phyloP scores from a whole-genome alignment of 2,113 vertebrate species.

The Percina caprodes region DNA sequence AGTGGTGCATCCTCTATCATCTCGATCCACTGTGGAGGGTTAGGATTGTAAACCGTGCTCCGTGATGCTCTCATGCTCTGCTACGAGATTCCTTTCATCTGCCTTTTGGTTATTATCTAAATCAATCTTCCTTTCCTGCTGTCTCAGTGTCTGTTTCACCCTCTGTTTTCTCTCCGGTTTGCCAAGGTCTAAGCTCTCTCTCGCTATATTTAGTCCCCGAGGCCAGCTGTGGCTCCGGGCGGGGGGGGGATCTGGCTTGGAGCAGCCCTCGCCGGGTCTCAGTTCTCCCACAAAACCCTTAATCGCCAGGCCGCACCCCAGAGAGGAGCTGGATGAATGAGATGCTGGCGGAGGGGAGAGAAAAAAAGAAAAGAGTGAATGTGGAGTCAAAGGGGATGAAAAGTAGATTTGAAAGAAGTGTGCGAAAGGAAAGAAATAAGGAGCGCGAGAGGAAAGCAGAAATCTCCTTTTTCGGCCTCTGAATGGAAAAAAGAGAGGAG shows the following conservation, averaged over 20 bases:
- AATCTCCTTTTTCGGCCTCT: constrained; percentile 52
- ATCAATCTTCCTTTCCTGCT: constrained; percentile 37
- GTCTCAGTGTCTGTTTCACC: constrained; percentile 4
- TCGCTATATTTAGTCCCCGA: constrained; percentile 60
- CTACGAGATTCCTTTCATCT: constrained; percentile 24
- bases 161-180: constrained; percentile 20
- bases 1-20: constrained; percentile 33
- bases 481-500: constrained; percentile 37
- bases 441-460: constrained; percentile 13
- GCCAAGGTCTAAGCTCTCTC: constrained; percentile 5
- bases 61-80: neutral
- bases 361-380: constrained; percentile 6
- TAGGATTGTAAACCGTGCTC: constrained; percentile 30
- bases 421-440: neutral
- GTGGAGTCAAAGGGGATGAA: constrained; percentile 3
- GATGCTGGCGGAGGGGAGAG: constrained; percentile 9
- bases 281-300: constrained; percentile 58
- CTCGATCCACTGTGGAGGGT: constrained; percentile 14
- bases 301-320: constrained; percentile 62
- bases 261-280: constrained; percentile 22
- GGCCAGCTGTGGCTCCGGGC: constrained; percentile 55
- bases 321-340: constrained; percentile 47
- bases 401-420: constrained; percentile 47
- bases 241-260: constrained; percentile 51
- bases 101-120: constrained; percentile 36